Evolutionary conservation across 2,888 invertebrate genomes (phyloP).

Genomic region (Eulithis testata): DNA sequence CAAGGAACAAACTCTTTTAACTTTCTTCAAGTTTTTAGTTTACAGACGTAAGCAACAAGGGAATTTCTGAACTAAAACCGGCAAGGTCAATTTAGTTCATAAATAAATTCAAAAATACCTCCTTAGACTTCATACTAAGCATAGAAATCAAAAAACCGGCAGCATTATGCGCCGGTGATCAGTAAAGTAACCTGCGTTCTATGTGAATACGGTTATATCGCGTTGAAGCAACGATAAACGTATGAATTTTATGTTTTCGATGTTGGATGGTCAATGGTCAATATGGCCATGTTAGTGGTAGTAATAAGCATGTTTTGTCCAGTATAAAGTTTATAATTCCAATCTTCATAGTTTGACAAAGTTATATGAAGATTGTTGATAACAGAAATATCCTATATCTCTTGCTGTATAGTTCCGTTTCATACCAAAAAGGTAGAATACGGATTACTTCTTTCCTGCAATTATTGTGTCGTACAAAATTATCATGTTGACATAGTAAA

Average conservation of each 20-base stretch:
- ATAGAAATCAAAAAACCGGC: background rate
- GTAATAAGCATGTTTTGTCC: conserved; percentile 30
- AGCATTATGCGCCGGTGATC: background rate
- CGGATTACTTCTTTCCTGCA: conserved; percentile 1
- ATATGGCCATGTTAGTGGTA: conserved; percentile 22
- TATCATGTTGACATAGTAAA: background rate
- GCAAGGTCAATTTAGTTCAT: no score
- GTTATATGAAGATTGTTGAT: conserved; percentile 4
- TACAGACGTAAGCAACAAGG: no score
- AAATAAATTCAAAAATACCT: no score
- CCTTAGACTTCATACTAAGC: background rate
- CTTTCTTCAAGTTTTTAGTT: no score
- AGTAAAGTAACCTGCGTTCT: conserved; percentile 26
- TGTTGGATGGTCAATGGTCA: no score
- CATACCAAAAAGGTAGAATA: conserved; percentile 3
- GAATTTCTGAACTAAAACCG: no score
- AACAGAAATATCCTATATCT: background rate
- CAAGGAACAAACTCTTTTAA: no score
- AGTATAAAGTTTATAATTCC: conserved; percentile 34
- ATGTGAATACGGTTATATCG: conserved; percentile 2
- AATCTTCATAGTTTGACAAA: conserved; percentile 38
- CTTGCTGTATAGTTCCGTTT: background rate
- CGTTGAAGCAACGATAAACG: conserved; percentile 24
- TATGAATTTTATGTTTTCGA: conserved; percentile 18
- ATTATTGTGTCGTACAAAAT: conserved; percentile 13